These are phyloP conservation scores for Vidua macroura DNA, from an alignment of 2,113 vertebrate genomes.

Conservation along the genomic window DNA sequence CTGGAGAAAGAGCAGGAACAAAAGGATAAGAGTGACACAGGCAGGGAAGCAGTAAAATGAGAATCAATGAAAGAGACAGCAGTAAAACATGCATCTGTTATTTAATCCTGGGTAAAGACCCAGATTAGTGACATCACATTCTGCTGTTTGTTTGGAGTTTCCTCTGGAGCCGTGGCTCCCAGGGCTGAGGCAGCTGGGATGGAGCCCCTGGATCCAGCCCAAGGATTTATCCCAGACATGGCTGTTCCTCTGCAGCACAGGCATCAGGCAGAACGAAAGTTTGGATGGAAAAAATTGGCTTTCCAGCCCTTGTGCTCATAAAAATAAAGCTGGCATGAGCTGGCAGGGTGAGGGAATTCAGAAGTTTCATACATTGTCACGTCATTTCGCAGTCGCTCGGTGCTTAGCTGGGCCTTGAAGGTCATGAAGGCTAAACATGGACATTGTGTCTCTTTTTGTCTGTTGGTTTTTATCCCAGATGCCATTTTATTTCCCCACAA, in stretches of 20 bases:
- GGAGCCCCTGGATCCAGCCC: neutral
- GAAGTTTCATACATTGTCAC: neutral
- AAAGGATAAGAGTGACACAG: neutral
- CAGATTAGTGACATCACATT: neutral
- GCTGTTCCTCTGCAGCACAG: neutral
- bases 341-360: neutral
- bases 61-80: neutral
- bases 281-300: neutral
- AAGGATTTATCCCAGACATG: neutral
- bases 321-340: neutral
- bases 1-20: neutral
- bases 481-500: neutral
- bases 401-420: neutral
- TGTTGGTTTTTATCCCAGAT: neutral
- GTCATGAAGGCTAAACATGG: neutral
- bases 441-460: neutral
- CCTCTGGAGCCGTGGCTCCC: neutral
- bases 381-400: neutral
- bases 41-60: neutral
- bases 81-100: neutral
- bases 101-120: conserved; percentile 32
- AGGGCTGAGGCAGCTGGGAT: neutral
- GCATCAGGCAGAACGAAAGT: neutral
- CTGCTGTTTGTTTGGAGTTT: neutral
- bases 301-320: neutral